phyloP scores from a whole-genome alignment of 2,113 vertebrate species.

The Arothron firmamentum region DNA sequence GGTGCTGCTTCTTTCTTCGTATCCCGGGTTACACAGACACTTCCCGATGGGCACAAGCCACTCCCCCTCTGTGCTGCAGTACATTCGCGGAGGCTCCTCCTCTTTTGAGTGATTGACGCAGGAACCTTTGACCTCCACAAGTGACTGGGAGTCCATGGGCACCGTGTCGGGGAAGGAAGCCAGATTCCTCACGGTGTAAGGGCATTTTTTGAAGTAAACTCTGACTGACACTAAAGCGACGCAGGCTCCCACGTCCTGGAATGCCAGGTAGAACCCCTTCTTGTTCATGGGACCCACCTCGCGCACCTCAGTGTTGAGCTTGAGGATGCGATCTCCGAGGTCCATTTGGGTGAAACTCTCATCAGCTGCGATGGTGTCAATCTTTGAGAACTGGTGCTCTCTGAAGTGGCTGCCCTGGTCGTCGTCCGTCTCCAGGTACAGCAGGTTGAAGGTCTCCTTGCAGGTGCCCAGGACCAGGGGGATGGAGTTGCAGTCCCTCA shows the following conservation, averaged over 20 bases:
- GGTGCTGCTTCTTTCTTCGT: slow-evolving; percentile 85
- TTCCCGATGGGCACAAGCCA: slow-evolving; percentile 99
- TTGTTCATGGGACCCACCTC: slow-evolving; percentile 91
- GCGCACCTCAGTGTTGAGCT: slow-evolving; percentile 94
- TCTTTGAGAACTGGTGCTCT: slow-evolving; percentile 93
- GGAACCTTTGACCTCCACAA: slow-evolving; percentile 94
- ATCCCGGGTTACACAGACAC: slow-evolving; percentile 91
- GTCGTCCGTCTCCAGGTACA: slow-evolving; percentile 93
- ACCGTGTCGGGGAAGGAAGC: slow-evolving; percentile 95
- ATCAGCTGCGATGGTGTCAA: slow-evolving; percentile 97
- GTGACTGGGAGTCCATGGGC: slow-evolving; percentile 93
- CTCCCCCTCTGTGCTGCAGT: slow-evolving; percentile 97
- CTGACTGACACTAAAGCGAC: slow-evolving; percentile 79
- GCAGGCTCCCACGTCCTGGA: slow-evolving; percentile 84
- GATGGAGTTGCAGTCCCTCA: slow-evolving; percentile 98
- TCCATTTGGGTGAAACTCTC: slow-evolving; percentile 99
- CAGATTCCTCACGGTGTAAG: slow-evolving; percentile 90
- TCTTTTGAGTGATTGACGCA: slow-evolving; percentile 98
- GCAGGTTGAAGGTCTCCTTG: slow-evolving; percentile 98
- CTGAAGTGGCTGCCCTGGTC: slow-evolving; percentile 89
- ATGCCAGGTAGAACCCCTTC: slow-evolving; percentile 96
- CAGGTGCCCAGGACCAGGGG: slow-evolving; percentile 94
- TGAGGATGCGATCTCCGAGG: slow-evolving; percentile 95
- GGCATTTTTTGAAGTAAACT: slow-evolving; percentile 98
- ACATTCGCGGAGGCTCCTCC: slow-evolving; percentile 96